Conservation (phyloP, 2,113 vertebrate genomes). For the Pollachius pollachius region DNA sequence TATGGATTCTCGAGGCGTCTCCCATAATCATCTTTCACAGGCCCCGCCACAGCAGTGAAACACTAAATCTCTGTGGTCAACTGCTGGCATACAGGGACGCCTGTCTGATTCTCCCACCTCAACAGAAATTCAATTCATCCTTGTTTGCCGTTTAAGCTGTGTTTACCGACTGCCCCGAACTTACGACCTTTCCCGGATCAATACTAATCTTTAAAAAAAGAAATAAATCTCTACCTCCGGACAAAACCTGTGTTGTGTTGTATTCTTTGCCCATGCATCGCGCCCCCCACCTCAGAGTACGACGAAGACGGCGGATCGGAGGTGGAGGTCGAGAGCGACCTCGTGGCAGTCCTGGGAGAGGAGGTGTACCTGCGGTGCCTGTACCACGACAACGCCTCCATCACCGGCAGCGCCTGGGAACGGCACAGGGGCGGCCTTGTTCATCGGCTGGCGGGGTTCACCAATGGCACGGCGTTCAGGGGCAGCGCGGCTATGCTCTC, state of each 20-base stretch:
- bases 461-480: accelerated
- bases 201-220: neutral
- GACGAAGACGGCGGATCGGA: neutral
- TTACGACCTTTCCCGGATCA: constrained; percentile 26
- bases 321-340: constrained; percentile 25
- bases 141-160: constrained; percentile 20
- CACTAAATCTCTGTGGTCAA: constrained; percentile 24
- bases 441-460: constrained; percentile 41
- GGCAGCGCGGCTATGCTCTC: constrained; percentile 25
- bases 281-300: too few relatives aligned
- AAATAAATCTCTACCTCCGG: too few relatives aligned
- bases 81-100: constrained; percentile 19
- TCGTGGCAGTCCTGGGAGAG: constrained; percentile 62
- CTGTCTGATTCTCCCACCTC: constrained; percentile 9
- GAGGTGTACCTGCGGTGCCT: constrained; percentile 57
- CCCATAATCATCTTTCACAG: constrained; percentile 40
- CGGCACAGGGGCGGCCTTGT: constrained; percentile 11
- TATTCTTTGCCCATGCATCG: too few relatives aligned
- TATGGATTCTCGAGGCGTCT: constrained; percentile 7
- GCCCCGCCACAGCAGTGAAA: constrained; percentile 20
- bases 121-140: constrained; percentile 24
- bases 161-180: constrained; percentile 25
- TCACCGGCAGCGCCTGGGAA: constrained; percentile 50
- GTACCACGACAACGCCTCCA: constrained; percentile 34
- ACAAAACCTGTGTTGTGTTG: neutral